Percentiles rank a stretch among this genome's conserved stretches.
These are phyloP conservation scores for Glaucidium brasilianum DNA, from an alignment of 2,113 vertebrate genomes.

Conservation along the genomic window DNA sequence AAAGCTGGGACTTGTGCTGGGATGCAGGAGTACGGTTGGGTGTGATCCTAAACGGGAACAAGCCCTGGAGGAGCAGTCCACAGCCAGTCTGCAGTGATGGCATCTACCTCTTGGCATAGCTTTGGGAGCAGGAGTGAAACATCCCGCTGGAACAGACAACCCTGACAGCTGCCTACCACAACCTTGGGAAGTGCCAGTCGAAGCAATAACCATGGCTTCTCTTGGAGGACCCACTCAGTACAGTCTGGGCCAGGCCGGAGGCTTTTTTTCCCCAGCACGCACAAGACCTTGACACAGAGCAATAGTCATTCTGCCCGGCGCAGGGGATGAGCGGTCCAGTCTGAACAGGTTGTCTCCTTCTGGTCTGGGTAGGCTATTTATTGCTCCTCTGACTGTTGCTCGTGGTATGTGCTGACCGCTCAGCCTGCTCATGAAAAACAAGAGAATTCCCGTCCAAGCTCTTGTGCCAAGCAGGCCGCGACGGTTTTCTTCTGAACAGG, in stretches of 20 bases:
- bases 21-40: background rate
- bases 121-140: background rate
- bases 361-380: slow-evolving; percentile 54
- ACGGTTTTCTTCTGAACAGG: background rate
- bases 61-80: background rate
- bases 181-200: background rate
- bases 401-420: slow-evolving; percentile 61
- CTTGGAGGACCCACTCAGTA: fast-evolving
- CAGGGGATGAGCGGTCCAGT: background rate
- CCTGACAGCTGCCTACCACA: fast-evolving
- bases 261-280: background rate
- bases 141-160: background rate
- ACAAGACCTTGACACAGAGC: background rate
- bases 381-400: slow-evolving; percentile 58
- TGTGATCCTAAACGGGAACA: background rate
- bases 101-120: background rate
- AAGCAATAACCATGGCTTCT: background rate
- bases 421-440: slow-evolving; percentile 48
- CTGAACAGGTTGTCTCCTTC: slow-evolving; percentile 64
- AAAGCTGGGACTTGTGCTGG: background rate
- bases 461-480: background rate
- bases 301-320: background rate
- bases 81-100: background rate
- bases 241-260: background rate
- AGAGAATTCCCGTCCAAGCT: slow-evolving; percentile 45